Conservation (phyloP, 53 echinoderm and acorn worm species). For the Stichopus horrens region DNA sequence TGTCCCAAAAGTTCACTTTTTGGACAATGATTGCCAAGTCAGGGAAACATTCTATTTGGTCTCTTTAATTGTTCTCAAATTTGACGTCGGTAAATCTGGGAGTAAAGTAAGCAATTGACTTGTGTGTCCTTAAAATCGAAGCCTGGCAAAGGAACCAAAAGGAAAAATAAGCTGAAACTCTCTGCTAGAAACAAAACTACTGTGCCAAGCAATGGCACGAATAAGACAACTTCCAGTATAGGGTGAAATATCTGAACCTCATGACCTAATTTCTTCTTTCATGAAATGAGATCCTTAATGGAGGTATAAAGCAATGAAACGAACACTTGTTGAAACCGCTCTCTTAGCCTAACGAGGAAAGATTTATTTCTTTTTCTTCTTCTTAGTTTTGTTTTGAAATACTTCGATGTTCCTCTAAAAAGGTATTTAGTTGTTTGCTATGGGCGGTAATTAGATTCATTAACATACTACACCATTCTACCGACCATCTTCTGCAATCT, state of each 20-base stretch:
- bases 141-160: too few species aligned
- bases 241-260: not conserved
- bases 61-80: too few species aligned
- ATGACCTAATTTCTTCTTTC: not conserved
- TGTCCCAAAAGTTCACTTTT: too few species aligned
- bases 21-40: too few species aligned
- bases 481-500: not conserved
- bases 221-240: too few species aligned
- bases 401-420: not conserved
- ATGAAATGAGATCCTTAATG: not conserved
- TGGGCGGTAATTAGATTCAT: not conserved
- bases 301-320: not conserved
- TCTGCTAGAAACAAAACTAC: too few species aligned
- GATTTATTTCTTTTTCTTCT: not conserved
- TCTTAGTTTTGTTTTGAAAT: not conserved
- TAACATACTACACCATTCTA: not conserved
- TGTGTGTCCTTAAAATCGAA: too few species aligned
- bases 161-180: too few species aligned
- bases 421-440: not conserved
- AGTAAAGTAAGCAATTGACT: too few species aligned
- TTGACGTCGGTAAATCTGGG: too few species aligned
- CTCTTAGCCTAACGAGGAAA: not conserved
- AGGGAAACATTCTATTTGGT: too few species aligned
- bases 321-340: not conserved
- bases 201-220: too few species aligned